Conservation (phyloP, 2,888 invertebrate genomes). For the Lycocerus yunnanus region DNA sequence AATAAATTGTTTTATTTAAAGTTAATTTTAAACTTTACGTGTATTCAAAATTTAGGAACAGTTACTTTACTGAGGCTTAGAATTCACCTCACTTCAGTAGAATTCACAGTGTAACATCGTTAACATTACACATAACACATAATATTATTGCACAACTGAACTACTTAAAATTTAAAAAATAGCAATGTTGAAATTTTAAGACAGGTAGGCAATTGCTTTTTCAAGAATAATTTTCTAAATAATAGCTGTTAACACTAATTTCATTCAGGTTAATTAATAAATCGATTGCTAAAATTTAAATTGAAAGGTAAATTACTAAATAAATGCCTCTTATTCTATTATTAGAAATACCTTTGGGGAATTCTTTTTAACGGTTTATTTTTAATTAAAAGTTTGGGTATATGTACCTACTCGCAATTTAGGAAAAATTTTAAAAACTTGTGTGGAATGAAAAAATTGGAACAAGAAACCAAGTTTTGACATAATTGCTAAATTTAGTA, state of each 20-base stretch:
- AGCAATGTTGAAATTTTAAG: background rate
- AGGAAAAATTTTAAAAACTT: no score
- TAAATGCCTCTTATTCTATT: background rate
- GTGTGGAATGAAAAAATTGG: background rate
- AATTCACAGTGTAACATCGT: no score
- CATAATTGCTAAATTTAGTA: background rate
- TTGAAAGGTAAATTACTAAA: background rate
- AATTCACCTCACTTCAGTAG: no score
- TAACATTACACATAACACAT: no score
- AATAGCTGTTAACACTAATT: background rate
- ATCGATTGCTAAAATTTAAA: background rate
- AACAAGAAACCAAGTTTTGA: background rate
- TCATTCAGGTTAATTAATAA: background rate
- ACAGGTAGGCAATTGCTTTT: background rate
- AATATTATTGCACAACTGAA: no score
- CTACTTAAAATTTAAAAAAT: background rate
- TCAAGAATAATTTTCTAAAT: background rate
- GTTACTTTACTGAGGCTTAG: no score
- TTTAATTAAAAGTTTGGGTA: no score
- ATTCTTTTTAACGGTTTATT: background rate
- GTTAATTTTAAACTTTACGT: no score
- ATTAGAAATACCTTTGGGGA: background rate
- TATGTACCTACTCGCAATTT: no score
- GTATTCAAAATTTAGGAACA: no score
- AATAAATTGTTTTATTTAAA: no score